Evolutionary conservation across 2,113 vertebrate genomes (phyloP).

Genomic region (Limnothrissa miodon): DNA sequence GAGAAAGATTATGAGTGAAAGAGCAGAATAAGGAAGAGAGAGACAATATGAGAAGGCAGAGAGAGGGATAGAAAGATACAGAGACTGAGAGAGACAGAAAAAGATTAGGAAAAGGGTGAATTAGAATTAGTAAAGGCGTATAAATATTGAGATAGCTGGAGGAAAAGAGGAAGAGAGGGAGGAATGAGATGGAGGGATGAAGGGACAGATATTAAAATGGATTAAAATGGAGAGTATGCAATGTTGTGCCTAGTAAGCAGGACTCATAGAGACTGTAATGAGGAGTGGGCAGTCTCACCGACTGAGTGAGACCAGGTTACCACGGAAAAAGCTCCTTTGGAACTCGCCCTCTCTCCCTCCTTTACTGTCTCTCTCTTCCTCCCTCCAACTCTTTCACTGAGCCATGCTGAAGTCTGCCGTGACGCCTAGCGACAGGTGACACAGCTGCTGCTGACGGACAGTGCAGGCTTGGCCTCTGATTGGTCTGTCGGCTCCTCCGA

Average conservation of each 20-base stretch:
- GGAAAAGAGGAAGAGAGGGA: not conserved
- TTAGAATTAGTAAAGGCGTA: not conserved
- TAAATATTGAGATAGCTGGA: not conserved
- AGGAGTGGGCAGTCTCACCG: slow-evolving; percentile 25
- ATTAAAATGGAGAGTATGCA: not conserved
- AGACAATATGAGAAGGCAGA: not conserved
- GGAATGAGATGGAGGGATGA: not conserved
- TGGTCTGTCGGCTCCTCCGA: slow-evolving; percentile 47
- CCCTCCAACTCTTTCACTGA: not conserved
- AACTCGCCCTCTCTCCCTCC: slow-evolving; percentile 6
- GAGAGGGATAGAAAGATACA: not conserved
- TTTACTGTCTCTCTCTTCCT: not conserved
- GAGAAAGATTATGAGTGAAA: not conserved
- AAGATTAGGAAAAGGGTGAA: not conserved
- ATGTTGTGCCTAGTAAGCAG: not conserved
- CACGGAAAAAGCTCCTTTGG: slow-evolving; percentile 25
- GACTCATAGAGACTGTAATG: not conserved
- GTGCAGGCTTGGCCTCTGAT: slow-evolving; percentile 46
- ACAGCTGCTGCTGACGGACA: slow-evolving; percentile 51
- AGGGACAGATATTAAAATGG: not conserved
- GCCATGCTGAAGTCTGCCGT: slow-evolving; percentile 50
- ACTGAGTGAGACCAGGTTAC: slow-evolving; percentile 29
- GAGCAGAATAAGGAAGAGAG: not conserved
- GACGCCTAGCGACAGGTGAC: slow-evolving; percentile 69
- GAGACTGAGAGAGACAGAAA: not conserved